A percentile compares a stretch with the other conserved stretches of the same genome.
Conservation (phyloP, 1,140 invertebrate genomes). For the Drosophila micromelanica region DNA sequence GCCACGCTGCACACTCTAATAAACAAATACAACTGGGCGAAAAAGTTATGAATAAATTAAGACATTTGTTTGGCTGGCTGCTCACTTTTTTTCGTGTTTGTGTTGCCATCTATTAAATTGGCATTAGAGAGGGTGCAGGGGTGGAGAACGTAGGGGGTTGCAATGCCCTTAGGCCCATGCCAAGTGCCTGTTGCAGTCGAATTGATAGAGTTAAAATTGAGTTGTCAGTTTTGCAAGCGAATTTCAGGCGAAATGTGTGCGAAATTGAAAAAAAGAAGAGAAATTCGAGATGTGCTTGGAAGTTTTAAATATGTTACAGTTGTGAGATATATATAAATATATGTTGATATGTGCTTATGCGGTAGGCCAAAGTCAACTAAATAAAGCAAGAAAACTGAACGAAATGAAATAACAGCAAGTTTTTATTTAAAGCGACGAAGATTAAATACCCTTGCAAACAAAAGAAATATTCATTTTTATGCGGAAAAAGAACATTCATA, state of each 20-base stretch:
- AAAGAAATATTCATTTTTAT: too few relatives aligned
- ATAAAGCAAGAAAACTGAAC: constrained; percentile 19
- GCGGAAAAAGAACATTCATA: too few relatives aligned
- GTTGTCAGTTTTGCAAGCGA: constrained; percentile 50
- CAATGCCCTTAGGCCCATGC: neutral
- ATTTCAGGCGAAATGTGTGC: constrained; percentile 40
- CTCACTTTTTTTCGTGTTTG: constrained; percentile 43
- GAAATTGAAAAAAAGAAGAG: constrained; percentile 28
- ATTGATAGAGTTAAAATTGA: constrained; percentile 37
- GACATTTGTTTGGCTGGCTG: constrained; percentile 65
- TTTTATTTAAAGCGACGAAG: neutral
- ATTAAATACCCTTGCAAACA: neutral
- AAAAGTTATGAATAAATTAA: constrained; percentile 79
- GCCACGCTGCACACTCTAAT: constrained; percentile 55
- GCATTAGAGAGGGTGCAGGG: constrained; percentile 49
- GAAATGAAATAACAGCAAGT: neutral
- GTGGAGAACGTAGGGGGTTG: neutral
- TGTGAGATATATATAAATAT: neutral
- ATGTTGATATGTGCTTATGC: constrained; percentile 30
- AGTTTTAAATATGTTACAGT: neutral
- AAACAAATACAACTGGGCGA: constrained; percentile 58
- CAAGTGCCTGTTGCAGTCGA: constrained; percentile 21
- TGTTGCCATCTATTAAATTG: constrained; percentile 65
- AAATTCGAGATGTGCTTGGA: neutral
- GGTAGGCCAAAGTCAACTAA: constrained; percentile 54